Percentiles rank a stretch among this genome's conserved stretches.
Evolutionary conservation across 1,140 invertebrate species (phyloP).

Genomic region (Megalopta genalis): DNA sequence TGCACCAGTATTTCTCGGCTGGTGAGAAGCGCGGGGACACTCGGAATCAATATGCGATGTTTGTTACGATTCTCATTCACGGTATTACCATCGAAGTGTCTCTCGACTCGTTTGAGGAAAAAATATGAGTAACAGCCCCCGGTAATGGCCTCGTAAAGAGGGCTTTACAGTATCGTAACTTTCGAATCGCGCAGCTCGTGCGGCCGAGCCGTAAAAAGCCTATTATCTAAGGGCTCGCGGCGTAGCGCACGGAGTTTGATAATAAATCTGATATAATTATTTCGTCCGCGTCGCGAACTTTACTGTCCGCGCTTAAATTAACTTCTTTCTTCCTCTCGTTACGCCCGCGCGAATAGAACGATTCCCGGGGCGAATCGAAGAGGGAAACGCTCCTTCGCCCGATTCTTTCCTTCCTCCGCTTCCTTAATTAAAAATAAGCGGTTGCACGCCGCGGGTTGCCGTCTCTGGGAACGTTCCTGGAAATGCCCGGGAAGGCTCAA

Average conservation of each 20-base stretch:
- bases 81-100: constrained; percentile 52
- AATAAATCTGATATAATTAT: constrained; percentile 65
- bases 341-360: constrained; percentile 1
- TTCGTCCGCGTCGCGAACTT: constrained; percentile 45
- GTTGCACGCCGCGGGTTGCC: neutral
- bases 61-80: constrained; percentile 12
- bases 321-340: constrained; percentile 27
- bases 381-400: neutral
- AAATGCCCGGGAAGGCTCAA: too few relatives aligned
- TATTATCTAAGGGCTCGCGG: constrained; percentile 65
- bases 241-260: constrained; percentile 46
- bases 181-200: constrained; percentile 59
- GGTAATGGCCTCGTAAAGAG: constrained; percentile 68
- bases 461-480: too few relatives aligned
- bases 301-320: constrained; percentile 33
- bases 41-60: neutral
- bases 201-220: constrained; percentile 61
- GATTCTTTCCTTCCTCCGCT: neutral
- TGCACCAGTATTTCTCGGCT: too few relatives aligned
- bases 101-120: constrained; percentile 53
- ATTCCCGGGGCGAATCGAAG: neutral
- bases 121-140: constrained; percentile 64
- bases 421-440: neutral
- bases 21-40: too few relatives aligned
- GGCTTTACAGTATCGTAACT: constrained; percentile 69